Evolutionary conservation across 2,888 invertebrate species (phyloP), one percentile per base, ranked within the genome.

Genomic region (Nomada flava): DNA sequence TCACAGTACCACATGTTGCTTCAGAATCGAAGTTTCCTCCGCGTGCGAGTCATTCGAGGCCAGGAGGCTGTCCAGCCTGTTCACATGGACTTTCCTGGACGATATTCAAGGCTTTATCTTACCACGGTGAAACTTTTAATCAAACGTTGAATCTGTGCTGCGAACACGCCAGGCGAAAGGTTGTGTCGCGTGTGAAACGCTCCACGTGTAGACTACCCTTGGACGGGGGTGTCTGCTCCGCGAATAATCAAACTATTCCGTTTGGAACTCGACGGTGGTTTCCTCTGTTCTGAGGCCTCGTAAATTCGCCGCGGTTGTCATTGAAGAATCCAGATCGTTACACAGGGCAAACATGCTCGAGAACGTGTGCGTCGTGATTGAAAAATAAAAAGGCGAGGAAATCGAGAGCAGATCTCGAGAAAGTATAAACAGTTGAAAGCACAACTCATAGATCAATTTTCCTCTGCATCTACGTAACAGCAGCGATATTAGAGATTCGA

Each of bases 1-100:
- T 42, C 13, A 23, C 60, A 65, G 23, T 55, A 44, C 71, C 79
- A 78, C 78, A 47, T 79, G 79, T 77, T 79, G 78, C 79, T 79
- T 78, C 71, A 79, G 79, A 71, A 72, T 67, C 60, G 65, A 2
- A 67, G 65, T 50, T 74, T 55, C 26, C 47, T 42, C 71, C 50
- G 52, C 20, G 18, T n/a, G 52, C 26, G 36, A 68, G 72, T 36
- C 42, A 23, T 42, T 20, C 26, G 44, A 52, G 64, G 13, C n/a
- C 70, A 23, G n/a, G 29, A 44, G 57, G 26, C n/a, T 26, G n/a
- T 9, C 20, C 42, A 42, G 20, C n/a, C 26, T 15, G 18, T 47
- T 29, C 60, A 9, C 11, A 47, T 47, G 73, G 53, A 65, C 36
- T 47, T 69, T 15, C 0, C 13, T 7, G 42, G n/a, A 20, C 55